Evolutionary conservation across 1,140 invertebrate genomes (phyloP), one percentile per base, ranked within the genome.

Genomic region (Brachionus calyciflorus): DNA sequence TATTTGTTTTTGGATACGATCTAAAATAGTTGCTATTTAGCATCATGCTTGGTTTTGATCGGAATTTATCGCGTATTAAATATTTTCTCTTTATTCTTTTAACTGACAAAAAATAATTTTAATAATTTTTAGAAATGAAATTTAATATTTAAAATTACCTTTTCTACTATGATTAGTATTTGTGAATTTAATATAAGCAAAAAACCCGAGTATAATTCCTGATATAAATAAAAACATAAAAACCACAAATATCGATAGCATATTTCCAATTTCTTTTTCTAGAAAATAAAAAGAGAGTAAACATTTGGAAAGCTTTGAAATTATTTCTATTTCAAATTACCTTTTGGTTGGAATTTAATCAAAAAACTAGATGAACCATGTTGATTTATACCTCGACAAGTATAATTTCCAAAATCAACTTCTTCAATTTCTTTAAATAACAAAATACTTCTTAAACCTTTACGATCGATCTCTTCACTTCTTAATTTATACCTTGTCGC

Each of bases 191-290:
- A 73, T n/a, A 41, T 51, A 73, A 12, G 46, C 46, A 21, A 73
- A 73, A 73, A 73, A 73, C 24, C 46, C 46, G 3, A 73, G 46
- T 21, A 73, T 40, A 33, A 49, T 55, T 49, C 69, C 51, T 37
- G 46, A 40, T 41, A 51, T 40, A 30, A 73, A 73, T 46, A 73
- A 49, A 73, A 73, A 73, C 30, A 73, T 30, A 37, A 73, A 73
- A 30, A 73, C 21, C 40, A 73, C 46, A 40, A 55, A 40, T 17
- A 73, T 21, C 10, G 69, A 73, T 0, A 73, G 28, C 46, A 41
- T 21, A 17, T 51, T 73, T 21, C 33, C 40, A 14, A 73, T 21
- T 51, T 73, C 46, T 37, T 49, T 73, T 55, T 33, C 46, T 70
- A 21, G 9, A 48, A 48, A 28, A 28, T 28, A 40, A 19, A 70